phyloP scores from a whole-genome alignment of 2,888 invertebrate genomes.

The Marronus borbonicus region DNA sequence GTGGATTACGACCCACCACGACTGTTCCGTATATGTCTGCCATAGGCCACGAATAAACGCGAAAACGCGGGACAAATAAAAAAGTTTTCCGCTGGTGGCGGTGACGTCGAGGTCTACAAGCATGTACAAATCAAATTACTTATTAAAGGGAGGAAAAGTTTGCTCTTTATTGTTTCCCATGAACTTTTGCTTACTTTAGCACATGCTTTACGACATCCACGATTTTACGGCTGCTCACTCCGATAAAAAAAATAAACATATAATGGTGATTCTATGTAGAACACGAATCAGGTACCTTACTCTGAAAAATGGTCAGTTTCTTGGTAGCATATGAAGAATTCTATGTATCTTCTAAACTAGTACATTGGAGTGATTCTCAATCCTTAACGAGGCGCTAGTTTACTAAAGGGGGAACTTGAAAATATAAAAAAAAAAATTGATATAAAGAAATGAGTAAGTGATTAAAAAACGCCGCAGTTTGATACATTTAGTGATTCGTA shows the following conservation, averaged over 20 bases:
- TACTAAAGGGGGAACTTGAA: too few species aligned
- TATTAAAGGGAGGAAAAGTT: slow-evolving; percentile 32
- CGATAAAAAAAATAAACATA: not conserved
- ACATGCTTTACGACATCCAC: not conserved
- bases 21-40: slow-evolving; percentile 12
- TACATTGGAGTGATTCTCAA: too few species aligned
- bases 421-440: too few species aligned
- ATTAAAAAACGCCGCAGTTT: too few species aligned
- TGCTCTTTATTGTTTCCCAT: slow-evolving; percentile 30
- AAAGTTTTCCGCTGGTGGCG: slow-evolving; percentile 29
- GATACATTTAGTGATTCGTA: too few species aligned
- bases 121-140: slow-evolving; percentile 43
- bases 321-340: too few species aligned
- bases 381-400: too few species aligned
- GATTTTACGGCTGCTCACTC: not conserved
- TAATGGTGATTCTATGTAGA: not conserved
- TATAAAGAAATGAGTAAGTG: too few species aligned
- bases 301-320: too few species aligned
- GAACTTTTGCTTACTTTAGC: not conserved
- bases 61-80: slow-evolving; percentile 30
- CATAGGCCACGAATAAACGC: slow-evolving; percentile 23
- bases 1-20: slow-evolving; percentile 45
- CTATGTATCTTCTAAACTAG: too few species aligned
- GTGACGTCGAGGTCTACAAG: slow-evolving; percentile 13
- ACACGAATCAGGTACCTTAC: too few species aligned